A percentile compares a stretch with the other conserved stretches of the same genome.
Conservation (phyloP, 2,797 vertebrate species). For the Sebastes dallii region DNA sequence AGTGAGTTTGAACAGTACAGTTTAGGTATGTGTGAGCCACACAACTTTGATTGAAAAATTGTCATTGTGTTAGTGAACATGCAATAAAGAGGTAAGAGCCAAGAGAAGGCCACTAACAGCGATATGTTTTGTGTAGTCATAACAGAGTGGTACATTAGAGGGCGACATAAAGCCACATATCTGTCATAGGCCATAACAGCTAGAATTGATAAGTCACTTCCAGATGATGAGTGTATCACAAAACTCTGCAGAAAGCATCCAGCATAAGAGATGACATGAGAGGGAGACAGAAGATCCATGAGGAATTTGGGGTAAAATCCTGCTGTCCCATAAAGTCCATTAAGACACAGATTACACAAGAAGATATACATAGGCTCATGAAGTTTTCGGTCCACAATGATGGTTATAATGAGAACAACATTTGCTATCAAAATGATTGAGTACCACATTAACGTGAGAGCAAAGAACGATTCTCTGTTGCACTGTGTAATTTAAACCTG, state of each 20-base stretch:
- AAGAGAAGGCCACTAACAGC: background rate
- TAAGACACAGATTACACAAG: slow-evolving; percentile 37
- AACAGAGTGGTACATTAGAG: slow-evolving; percentile 5
- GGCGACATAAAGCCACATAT: slow-evolving; percentile 34
- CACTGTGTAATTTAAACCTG: slow-evolving; percentile 37
- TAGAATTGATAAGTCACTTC: background rate
- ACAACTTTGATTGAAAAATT: background rate
- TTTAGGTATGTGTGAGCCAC: slow-evolving; percentile 13
- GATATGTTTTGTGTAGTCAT: background rate
- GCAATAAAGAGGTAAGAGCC: background rate
- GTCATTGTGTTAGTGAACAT: background rate
- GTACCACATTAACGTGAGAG: slow-evolving; percentile 19
- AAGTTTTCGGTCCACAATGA: slow-evolving; percentile 16
- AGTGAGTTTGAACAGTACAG: slow-evolving; percentile 1
- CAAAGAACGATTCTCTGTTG: slow-evolving; percentile 20
- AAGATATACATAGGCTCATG: slow-evolving; percentile 43
- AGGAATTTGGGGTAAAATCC: slow-evolving; percentile 39
- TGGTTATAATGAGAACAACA: background rate
- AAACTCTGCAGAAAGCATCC: background rate
- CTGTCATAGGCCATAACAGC: slow-evolving; percentile 41
- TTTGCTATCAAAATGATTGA: slow-evolving; percentile 4
- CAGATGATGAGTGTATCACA: slow-evolving; percentile 5
- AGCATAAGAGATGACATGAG: slow-evolving; percentile 21
- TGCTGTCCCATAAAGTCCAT: slow-evolving; percentile 21
- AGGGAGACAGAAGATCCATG: slow-evolving; percentile 4